Percentiles rank a stretch among this genome's conserved stretches.
Conservation (phyloP, 2,888 invertebrate species). For the Pasiphila rectangulata region DNA sequence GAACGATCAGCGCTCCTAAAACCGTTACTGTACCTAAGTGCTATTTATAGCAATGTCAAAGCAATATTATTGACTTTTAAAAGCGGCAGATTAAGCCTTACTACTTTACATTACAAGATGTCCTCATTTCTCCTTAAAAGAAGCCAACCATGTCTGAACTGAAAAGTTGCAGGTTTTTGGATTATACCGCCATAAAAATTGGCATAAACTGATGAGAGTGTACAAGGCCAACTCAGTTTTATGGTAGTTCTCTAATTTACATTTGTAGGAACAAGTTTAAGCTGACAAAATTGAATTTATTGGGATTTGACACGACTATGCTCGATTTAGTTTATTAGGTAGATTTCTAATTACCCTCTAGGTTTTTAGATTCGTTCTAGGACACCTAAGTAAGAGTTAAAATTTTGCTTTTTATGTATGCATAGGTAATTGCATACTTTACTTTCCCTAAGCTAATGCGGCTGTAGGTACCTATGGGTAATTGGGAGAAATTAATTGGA, state of each 20-base stretch:
- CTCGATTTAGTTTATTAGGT: conserved; percentile 5
- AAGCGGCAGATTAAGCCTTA: conserved; percentile 12
- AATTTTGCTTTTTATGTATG: background rate
- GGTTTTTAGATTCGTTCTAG: background rate
- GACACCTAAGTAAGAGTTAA: background rate
- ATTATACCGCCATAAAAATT: conserved; percentile 33
- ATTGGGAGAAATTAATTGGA: conserved; percentile 1
- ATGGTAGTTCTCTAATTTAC: conserved; percentile 27
- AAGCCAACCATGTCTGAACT: conserved; percentile 17
- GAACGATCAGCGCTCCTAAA: conserved; percentile 17
- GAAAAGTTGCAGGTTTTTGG: conserved; percentile 26
- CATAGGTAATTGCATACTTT: too few relatives aligned
- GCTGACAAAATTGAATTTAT: conserved; percentile 12
- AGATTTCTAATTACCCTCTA: too few relatives aligned
- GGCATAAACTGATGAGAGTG: conserved; percentile 30
- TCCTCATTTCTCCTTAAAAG: conserved; percentile 29
- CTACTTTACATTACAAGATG: conserved; percentile 18
- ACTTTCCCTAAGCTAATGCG: background rate
- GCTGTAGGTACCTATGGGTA: background rate
- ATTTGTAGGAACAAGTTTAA: conserved; percentile 27
- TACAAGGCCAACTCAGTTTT: conserved; percentile 22
- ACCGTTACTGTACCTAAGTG: conserved; percentile 34
- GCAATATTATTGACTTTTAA: conserved; percentile 22
- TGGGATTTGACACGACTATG: conserved; percentile 1
- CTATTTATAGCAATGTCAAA: conserved; percentile 21